Conservation (phyloP, 2,888 invertebrate species). For the Plagiodera versicolora region DNA sequence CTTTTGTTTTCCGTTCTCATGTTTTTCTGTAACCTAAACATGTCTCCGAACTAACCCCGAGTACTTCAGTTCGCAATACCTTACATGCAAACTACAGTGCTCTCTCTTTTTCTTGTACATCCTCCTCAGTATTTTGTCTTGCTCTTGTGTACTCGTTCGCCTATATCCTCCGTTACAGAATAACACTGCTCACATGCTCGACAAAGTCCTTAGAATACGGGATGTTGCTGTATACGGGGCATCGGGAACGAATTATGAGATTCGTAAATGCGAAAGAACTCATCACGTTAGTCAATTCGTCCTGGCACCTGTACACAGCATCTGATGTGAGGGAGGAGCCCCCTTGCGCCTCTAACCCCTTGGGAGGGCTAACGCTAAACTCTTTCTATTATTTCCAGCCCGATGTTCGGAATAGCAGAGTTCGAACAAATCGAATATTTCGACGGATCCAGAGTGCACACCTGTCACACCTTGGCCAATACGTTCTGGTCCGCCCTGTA, state of each 20-base stretch:
- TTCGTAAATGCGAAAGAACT: neutral
- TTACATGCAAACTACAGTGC: neutral
- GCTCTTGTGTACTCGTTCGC: slow-evolving; percentile 25
- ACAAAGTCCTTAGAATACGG: slow-evolving; percentile 34
- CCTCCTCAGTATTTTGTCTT: slow-evolving; percentile 18
- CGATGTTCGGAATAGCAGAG: slow-evolving; percentile 75
- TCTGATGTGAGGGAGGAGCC: neutral
- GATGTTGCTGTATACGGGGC: slow-evolving; percentile 22
- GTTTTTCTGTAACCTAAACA: neutral
- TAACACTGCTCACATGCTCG: slow-evolving; percentile 30
- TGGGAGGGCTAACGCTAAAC: slow-evolving; percentile 20
- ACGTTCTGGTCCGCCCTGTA: slow-evolving; percentile 76
- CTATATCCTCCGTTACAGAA: slow-evolving; percentile 32
- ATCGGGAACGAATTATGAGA: no score
- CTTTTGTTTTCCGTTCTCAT: neutral
- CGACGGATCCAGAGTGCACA: slow-evolving; percentile 71
- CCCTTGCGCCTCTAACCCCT: neutral
- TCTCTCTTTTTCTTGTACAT: slow-evolving; percentile 28
- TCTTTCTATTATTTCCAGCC: slow-evolving; percentile 66
- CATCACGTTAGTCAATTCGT: neutral
- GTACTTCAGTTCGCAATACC: neutral
- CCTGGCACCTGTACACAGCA: neutral
- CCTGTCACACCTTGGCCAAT: slow-evolving; percentile 79
- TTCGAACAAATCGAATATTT: slow-evolving; percentile 68
- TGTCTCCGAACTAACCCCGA: neutral